phyloP scores from a whole-genome alignment of 2,113 vertebrate genomes.

The Passer montanus region DNA sequence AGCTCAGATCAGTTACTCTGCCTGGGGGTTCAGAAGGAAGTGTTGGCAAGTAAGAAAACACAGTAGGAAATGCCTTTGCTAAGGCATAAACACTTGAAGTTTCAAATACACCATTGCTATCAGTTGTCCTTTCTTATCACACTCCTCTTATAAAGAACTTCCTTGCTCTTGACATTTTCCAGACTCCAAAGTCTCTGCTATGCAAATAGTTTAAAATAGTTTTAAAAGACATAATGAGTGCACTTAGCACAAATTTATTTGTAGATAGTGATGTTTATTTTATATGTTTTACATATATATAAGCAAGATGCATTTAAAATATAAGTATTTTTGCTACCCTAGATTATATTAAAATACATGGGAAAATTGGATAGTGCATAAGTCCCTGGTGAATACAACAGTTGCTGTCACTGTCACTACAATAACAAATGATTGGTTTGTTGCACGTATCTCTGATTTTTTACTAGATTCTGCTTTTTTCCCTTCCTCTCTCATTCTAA shows the following conservation, averaged over 20 bases:
- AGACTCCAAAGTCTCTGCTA: background rate
- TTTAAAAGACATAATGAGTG: background rate
- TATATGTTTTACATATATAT: background rate
- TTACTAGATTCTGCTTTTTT: background rate
- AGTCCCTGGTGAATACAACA: background rate
- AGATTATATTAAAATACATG: background rate
- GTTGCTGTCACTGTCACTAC: rapidly evolving
- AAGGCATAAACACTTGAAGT: background rate
- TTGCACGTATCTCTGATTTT: background rate
- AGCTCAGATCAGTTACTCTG: constrained; percentile 35
- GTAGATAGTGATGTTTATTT: background rate
- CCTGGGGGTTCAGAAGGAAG: background rate
- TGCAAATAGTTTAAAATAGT: background rate
- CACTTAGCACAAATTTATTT: background rate
- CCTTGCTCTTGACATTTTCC: background rate
- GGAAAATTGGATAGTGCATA: background rate
- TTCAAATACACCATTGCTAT: background rate
- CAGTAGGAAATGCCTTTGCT: background rate
- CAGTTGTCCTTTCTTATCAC: background rate
- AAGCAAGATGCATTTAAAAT: background rate
- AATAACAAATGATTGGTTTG: rapidly evolving
- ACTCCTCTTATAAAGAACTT: background rate
- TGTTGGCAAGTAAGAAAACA: background rate
- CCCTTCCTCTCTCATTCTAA: background rate
- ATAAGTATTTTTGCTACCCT: background rate